Evolutionary conservation across 2,888 invertebrate genomes (phyloP).

Genomic region (Automeris io): DNA sequence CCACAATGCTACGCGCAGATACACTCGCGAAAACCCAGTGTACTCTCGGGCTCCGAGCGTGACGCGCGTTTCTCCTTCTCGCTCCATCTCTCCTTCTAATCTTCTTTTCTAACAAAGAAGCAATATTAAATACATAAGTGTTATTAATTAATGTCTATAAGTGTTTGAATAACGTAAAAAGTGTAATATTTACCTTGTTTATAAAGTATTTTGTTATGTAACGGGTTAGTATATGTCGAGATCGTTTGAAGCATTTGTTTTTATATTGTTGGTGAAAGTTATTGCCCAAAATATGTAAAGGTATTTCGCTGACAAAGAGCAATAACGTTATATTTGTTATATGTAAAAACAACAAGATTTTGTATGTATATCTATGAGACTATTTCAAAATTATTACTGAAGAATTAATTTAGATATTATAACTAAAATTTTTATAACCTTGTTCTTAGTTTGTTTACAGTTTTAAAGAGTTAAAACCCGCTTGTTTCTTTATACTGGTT

Average conservation of each 20-base stretch:
- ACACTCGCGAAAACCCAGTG: constrained; percentile 24
- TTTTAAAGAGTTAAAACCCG: too few relatives aligned
- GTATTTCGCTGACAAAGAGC: too few relatives aligned
- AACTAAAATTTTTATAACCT: too few relatives aligned
- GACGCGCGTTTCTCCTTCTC: constrained; percentile 15
- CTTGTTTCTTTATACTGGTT: too few relatives aligned
- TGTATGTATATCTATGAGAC: too few relatives aligned
- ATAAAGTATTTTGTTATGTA: constrained; percentile 6
- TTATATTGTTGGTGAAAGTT: neutral
- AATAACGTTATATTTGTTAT: too few relatives aligned
- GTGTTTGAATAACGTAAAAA: neutral
- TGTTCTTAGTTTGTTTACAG: too few relatives aligned
- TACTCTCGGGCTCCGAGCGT: constrained; percentile 8
- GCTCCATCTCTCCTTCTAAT: constrained; percentile 19
- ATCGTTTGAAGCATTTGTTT: neutral
- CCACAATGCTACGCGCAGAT: constrained; percentile 37
- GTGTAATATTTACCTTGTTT: neutral
- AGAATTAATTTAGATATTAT: too few relatives aligned
- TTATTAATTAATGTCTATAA: neutral
- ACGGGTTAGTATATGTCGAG: constrained; percentile 4
- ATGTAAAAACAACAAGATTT: too few relatives aligned
- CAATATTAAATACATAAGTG: constrained; percentile 3
- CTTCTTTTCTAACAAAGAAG: constrained; percentile 24
- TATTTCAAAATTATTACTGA: too few relatives aligned
- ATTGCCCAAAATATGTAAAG: neutral